A percentile compares a stretch with the other conserved stretches of the same genome.
Evolutionary conservation across 2,113 vertebrate species (phyloP).

Genomic region (Eulacestoma nigropectus): DNA sequence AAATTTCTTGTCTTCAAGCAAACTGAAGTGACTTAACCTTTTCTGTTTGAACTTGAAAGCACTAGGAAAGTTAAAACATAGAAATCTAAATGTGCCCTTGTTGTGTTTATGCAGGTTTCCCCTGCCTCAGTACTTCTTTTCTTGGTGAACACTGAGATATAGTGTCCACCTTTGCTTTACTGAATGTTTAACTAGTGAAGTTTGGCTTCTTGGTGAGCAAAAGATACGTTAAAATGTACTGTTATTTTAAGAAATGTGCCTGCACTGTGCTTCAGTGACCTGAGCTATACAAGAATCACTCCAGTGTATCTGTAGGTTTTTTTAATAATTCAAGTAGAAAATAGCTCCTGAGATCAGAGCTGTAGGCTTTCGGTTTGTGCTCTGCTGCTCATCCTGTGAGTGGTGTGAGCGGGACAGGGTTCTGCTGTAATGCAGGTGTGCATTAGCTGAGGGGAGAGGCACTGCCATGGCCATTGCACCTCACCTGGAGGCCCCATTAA

Average conservation of each 20-base stretch:
- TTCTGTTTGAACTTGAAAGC: neutral
- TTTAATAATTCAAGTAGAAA: neutral
- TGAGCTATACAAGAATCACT: neutral
- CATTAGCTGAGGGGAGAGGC: neutral
- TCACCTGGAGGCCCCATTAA: neutral
- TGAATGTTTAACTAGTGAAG: neutral
- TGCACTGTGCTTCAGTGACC: neutral
- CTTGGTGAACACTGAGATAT: neutral
- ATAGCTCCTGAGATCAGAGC: neutral
- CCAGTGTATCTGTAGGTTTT: neutral
- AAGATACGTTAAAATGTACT: neutral
- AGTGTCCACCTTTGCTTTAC: neutral
- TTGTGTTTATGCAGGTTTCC: neutral
- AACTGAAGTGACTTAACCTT: neutral
- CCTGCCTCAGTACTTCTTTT: neutral
- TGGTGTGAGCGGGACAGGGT: neutral
- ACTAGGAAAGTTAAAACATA: neutral
- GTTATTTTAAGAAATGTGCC: neutral
- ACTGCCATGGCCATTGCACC: neutral
- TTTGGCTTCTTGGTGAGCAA: neutral
- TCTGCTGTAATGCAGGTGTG: fast-evolving
- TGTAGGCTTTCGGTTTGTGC: neutral
- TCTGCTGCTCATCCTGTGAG: neutral
- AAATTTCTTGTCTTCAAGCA: neutral
- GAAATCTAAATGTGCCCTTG: neutral